A percentile compares a stretch with the other conserved stretches of the same genome.
Conservation (phyloP, 2,888 invertebrate species). For the Selenia dentaria region DNA sequence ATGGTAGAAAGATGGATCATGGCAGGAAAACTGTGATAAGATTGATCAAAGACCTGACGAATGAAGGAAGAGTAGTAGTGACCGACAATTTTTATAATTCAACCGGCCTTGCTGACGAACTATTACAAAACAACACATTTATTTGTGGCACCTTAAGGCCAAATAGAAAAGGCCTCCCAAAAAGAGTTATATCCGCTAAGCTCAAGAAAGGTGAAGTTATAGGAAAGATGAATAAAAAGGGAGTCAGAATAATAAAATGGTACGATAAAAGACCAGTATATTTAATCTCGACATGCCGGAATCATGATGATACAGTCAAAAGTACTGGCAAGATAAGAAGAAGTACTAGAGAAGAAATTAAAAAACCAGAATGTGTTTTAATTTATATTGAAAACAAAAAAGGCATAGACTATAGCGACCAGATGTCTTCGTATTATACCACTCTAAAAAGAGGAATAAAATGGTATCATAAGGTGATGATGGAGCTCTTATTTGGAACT, state of each 20-base stretch:
- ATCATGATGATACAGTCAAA: conserved; percentile 12
- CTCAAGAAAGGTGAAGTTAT: conserved; percentile 24
- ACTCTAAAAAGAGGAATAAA: conserved; percentile 29
- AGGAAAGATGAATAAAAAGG: conserved; percentile 19
- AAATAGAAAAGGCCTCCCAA: conserved; percentile 23
- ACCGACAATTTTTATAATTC: conserved; percentile 30
- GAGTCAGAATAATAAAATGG: conserved; percentile 33
- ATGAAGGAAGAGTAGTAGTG: conserved; percentile 23
- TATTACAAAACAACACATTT: conserved; percentile 24
- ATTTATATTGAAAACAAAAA: conserved; percentile 30
- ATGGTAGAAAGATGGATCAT: conserved; percentile 19
- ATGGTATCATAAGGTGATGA: conserved; percentile 32
- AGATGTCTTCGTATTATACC: conserved; percentile 33
- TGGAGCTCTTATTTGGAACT: conserved; percentile 32
- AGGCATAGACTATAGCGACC: conserved; percentile 29
- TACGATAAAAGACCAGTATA: conserved; percentile 26
- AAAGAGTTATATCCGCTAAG: conserved; percentile 20
- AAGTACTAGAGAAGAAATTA: conserved; percentile 8
- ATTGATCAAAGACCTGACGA: conserved; percentile 23
- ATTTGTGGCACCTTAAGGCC: conserved; percentile 24
- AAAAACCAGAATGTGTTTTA: no score
- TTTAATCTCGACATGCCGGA: conserved; percentile 26
- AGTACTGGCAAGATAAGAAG: conserved; percentile 15
- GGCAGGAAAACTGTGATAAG: conserved; percentile 20
- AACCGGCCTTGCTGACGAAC: conserved; percentile 23